phyloP scores from a whole-genome alignment of 2,797 vertebrate species.

The Todus mexicanus region DNA sequence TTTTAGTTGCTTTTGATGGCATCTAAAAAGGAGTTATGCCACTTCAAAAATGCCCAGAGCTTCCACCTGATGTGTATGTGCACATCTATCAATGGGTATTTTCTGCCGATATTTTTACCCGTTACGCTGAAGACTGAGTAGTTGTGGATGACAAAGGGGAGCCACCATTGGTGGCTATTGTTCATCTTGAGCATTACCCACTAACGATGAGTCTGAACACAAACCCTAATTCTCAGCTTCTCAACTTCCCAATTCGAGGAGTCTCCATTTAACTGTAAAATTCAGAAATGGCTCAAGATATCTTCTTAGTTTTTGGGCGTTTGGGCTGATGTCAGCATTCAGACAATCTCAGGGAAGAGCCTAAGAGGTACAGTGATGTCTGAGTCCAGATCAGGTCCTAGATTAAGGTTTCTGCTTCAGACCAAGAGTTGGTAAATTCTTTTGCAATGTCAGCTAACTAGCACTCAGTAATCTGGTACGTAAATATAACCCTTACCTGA shows the following conservation, averaged over 20 bases:
- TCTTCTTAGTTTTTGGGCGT: background rate
- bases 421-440: background rate
- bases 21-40: constrained; percentile 33
- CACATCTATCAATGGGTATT: background rate
- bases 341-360: background rate
- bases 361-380: background rate
- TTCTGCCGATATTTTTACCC: constrained; percentile 10
- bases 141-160: background rate
- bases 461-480: rapidly evolving
- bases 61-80: background rate
- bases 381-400: background rate
- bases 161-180: background rate
- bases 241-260: background rate
- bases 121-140: background rate
- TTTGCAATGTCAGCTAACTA: background rate
- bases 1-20: constrained; percentile 57
- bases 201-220: background rate
- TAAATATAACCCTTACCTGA: background rate
- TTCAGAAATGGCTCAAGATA: background rate
- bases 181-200: background rate
- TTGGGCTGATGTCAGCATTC: background rate
- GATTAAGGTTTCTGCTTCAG: background rate
- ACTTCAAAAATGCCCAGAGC: constrained; percentile 41
- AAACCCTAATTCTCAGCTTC: background rate
- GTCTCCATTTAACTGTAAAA: background rate